Percentiles rank a stretch among this genome's conserved stretches.
These are phyloP conservation scores for Micrastur ruficollis DNA, from an alignment of 2,797 vertebrate species.

Conservation along the genomic window DNA sequence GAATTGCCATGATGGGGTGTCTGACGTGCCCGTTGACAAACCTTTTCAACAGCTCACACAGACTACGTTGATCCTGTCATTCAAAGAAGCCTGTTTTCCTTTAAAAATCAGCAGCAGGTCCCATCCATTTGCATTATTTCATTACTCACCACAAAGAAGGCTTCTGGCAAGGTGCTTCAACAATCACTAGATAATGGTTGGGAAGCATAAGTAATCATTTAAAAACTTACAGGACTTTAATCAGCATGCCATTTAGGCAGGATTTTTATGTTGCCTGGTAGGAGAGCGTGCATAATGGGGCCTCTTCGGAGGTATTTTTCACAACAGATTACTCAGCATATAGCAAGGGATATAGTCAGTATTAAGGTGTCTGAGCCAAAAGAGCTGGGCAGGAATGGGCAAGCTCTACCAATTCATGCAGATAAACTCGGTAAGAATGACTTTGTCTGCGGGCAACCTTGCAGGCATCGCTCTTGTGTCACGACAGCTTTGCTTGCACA, in stretches of 20 bases:
- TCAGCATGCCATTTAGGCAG: slow-evolving; percentile 15
- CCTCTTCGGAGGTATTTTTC: slow-evolving; percentile 34
- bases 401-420: slow-evolving; percentile 51
- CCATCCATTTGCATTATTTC: slow-evolving; percentile 10
- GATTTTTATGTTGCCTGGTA: slow-evolving; percentile 44
- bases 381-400: slow-evolving; percentile 61
- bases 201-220: slow-evolving; percentile 35
- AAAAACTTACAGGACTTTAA: slow-evolving; percentile 46
- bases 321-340: slow-evolving; percentile 64
- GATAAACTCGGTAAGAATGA: slow-evolving; percentile 39
- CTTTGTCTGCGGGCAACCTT: slow-evolving; percentile 52
- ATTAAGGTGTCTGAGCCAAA: slow-evolving; percentile 66
- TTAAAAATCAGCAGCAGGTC: neutral
- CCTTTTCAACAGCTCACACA: neutral
- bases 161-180: slow-evolving; percentile 27
- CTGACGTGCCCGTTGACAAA: accelerated
- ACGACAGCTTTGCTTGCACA: slow-evolving; percentile 30
- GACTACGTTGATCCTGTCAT: neutral
- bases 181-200: slow-evolving; percentile 28
- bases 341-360: slow-evolving; percentile 59
- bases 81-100: neutral
- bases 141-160: slow-evolving; percentile 18
- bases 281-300: slow-evolving; percentile 32
- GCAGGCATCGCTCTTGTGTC: slow-evolving; percentile 46
- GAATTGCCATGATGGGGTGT: neutral